Conservation (phyloP, 1,140 invertebrate species). For the Limonius californicus region DNA sequence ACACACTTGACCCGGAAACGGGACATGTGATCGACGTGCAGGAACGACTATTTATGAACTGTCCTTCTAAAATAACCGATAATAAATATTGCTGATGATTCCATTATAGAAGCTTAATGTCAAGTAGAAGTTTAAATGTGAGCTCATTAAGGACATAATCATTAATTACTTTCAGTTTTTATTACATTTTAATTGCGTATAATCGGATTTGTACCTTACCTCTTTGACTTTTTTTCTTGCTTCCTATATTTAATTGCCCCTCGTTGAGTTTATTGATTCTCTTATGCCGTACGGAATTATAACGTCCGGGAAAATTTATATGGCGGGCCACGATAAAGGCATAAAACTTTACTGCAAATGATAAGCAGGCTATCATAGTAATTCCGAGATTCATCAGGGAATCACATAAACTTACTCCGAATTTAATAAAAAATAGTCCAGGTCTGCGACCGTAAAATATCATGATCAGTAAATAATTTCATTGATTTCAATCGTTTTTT, state of each 20-base stretch:
- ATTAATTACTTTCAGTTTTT: conserved; percentile 4
- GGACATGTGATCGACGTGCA: neutral
- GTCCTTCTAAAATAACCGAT: neutral
- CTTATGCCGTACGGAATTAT: too few relatives aligned
- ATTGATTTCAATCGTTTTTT: too few relatives aligned
- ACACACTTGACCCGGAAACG: conserved; percentile 5
- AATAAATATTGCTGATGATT: conserved; percentile 5
- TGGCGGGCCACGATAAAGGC: too few relatives aligned
- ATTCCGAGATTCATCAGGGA: too few relatives aligned
- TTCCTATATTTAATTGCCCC: conserved; percentile 4
- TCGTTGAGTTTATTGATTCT: neutral
- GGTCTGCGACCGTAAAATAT: too few relatives aligned
- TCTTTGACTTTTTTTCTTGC: neutral
- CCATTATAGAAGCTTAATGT: neutral
- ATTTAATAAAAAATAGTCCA: too few relatives aligned
- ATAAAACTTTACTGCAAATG: too few relatives aligned
- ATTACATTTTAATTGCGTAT: conserved; percentile 10
- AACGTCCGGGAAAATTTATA: too few relatives aligned
- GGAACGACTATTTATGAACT: neutral
- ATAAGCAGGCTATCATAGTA: too few relatives aligned
- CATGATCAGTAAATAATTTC: too few relatives aligned
- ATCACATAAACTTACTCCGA: too few relatives aligned
- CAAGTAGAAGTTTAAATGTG: neutral
- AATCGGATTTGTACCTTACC: conserved; percentile 1
- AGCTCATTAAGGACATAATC: conserved; percentile 4